These are phyloP conservation scores for Edolisoma coerulescens DNA, from an alignment of 2,113 vertebrate genomes.

Conservation along the genomic window DNA sequence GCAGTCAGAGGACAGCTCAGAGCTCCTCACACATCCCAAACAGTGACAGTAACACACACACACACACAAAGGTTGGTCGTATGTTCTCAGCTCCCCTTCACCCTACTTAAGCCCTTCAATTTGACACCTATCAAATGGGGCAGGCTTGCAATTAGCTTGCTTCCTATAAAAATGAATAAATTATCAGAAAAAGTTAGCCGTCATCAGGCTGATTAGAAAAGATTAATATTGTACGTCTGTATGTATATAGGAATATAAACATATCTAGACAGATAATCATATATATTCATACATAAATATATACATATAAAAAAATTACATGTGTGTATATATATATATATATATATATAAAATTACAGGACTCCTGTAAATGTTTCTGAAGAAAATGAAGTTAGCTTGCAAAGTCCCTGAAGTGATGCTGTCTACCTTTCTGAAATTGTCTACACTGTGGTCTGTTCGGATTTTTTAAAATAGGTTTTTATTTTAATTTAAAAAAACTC, in stretches of 20 bases:
- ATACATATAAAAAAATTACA: background rate
- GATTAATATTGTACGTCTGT: fast-evolving
- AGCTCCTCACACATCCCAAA: background rate
- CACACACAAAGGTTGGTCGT: background rate
- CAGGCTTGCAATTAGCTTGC: background rate
- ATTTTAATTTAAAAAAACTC: background rate
- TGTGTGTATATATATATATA: background rate
- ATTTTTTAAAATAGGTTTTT: background rate
- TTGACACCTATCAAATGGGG: background rate
- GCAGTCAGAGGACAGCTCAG: background rate
- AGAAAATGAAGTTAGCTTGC: background rate
- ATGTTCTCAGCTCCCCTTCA: background rate
- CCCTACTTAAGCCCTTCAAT: background rate
- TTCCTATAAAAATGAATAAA: background rate
- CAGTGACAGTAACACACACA: background rate
- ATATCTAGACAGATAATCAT: fast-evolving
- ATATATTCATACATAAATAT: background rate
- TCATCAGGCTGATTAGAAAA: background rate
- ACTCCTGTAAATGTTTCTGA: background rate
- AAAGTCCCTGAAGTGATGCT: conserved; percentile 39
- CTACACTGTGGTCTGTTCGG: background rate
- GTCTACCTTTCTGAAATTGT: conserved; percentile 15
- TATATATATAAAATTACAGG: background rate
- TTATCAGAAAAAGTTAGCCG: background rate
- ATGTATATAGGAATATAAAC: background rate